Conservation (phyloP, 2,113 vertebrate genomes). For the Pseudorectes ferrugineus region DNA sequence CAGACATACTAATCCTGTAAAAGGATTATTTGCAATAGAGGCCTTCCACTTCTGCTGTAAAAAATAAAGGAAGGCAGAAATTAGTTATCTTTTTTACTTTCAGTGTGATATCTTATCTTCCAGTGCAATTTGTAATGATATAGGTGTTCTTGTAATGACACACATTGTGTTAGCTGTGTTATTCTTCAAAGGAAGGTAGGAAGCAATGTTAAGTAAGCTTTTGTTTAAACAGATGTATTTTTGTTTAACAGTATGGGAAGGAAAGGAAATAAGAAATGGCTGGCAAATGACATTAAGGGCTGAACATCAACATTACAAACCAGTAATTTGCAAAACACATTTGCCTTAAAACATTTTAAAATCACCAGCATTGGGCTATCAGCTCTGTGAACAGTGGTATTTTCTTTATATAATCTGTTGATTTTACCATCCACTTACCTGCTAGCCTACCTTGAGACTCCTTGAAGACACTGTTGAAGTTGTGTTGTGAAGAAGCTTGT, state of each 20-base stretch:
- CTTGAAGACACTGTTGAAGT: not conserved
- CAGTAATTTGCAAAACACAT: not conserved
- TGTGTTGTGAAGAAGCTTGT: not conserved
- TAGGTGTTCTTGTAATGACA: not conserved
- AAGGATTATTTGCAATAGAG: not conserved
- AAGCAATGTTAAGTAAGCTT: not conserved
- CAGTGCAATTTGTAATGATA: not conserved
- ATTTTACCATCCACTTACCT: not conserved
- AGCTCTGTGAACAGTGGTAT: accelerated
- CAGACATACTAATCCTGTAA: not conserved
- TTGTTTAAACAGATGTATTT: not conserved
- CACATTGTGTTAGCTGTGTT: not conserved
- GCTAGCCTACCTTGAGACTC: not conserved
- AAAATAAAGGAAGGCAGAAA: not conserved
- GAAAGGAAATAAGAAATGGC: not conserved
- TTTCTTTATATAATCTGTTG: not conserved
- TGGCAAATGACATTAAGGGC: not conserved
- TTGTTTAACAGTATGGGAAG: not conserved
- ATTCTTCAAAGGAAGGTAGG: not conserved
- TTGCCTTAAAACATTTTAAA: not conserved
- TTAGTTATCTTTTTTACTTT: not conserved
- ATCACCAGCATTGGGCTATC: not conserved
- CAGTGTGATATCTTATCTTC: not conserved
- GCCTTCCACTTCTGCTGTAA: not conserved
- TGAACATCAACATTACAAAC: not conserved